phyloP scores from a whole-genome alignment of 2,113 vertebrate genomes.

The Cryptomyrus ogoouensis region DNA sequence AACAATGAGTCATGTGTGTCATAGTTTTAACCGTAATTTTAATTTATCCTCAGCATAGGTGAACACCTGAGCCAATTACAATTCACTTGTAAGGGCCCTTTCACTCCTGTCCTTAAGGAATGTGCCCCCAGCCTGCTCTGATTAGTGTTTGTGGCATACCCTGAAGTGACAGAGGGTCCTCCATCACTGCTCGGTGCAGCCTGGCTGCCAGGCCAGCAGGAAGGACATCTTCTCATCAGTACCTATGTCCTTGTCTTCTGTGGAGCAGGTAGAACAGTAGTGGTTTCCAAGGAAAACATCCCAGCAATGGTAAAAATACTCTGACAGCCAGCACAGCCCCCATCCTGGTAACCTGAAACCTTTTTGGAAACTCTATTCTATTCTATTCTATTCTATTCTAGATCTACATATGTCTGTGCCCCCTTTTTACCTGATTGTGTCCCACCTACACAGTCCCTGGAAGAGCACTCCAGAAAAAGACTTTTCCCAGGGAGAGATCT shows the following conservation, averaged over 20 bases:
- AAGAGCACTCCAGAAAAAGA: background rate
- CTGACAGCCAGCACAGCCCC: background rate
- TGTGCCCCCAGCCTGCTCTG: background rate
- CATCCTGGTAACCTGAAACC: background rate
- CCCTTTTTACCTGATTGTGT: background rate
- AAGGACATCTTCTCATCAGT: background rate
- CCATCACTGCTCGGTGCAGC: background rate
- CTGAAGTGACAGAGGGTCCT: background rate
- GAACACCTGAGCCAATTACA: background rate
- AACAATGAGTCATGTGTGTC: background rate
- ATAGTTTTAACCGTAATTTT: background rate
- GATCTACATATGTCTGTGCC: background rate
- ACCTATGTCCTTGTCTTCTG: background rate
- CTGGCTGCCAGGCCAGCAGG: background rate
- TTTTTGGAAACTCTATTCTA: background rate
- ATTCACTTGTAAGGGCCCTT: background rate
- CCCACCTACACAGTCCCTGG: background rate
- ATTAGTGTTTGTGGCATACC: background rate
- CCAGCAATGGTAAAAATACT: background rate
- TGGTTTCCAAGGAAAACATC: background rate
- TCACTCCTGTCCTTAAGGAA: background rate
- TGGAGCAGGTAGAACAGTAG: background rate
- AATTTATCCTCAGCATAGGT: background rate
- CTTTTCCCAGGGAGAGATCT: background rate
- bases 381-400: background rate